Conservation (phyloP, 2,113 vertebrate genomes). For the Turdus rufiventris region DNA sequence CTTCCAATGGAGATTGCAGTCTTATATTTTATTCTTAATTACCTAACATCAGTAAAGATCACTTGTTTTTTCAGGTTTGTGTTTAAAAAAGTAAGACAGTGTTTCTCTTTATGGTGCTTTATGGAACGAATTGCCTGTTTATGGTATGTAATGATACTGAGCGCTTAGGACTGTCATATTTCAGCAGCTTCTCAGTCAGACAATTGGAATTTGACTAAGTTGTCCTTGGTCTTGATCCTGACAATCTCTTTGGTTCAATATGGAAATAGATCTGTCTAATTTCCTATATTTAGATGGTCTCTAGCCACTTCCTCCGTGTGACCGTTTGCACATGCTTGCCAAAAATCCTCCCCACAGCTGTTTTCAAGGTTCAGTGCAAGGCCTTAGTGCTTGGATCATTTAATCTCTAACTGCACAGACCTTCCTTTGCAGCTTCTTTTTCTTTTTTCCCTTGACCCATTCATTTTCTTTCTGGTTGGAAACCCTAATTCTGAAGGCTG, state of each 20-base stretch:
- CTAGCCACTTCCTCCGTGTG: background rate
- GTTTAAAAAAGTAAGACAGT: background rate
- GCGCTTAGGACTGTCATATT: background rate
- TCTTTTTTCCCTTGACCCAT: background rate
- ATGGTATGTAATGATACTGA: background rate
- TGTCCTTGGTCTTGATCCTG: constrained; percentile 35
- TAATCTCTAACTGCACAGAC: constrained; percentile 18
- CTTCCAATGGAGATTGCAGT: background rate
- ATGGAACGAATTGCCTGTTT: background rate
- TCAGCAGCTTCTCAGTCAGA: background rate
- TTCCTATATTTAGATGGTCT: background rate
- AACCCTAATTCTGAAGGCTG: background rate
- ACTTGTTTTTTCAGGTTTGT: background rate
- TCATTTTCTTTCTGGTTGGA: background rate
- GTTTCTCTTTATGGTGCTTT: background rate
- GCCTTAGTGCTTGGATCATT: constrained; percentile 36
- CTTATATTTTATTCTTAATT: background rate
- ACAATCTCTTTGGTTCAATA: background rate
- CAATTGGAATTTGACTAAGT: background rate
- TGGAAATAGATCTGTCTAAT: constrained; percentile 27
- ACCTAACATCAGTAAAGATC: background rate
- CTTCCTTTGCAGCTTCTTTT: constrained; percentile 7
- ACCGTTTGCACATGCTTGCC: background rate
- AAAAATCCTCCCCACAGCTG: constrained; percentile 21
- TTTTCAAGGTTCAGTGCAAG: constrained; percentile 64